phyloP scores from a whole-genome alignment of 2,797 vertebrate genomes.

The Tiaroga cobitis region DNA sequence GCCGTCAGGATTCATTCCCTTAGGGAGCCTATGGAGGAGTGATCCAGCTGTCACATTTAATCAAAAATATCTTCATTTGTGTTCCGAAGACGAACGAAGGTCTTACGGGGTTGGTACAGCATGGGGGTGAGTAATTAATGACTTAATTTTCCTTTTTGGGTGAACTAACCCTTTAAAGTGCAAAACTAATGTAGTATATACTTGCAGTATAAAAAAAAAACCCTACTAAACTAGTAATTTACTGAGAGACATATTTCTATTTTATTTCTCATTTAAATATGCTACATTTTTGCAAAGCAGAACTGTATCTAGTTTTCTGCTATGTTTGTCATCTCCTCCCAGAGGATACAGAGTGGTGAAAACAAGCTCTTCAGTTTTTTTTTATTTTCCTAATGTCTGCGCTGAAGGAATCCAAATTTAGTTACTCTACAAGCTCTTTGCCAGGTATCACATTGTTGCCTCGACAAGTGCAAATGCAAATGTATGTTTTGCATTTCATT shows the following conservation, averaged over 20 bases:
- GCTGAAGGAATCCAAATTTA: conserved; percentile 30
- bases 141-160: no score
- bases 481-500: conserved; percentile 37
- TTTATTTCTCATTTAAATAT: neutral
- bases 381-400: neutral
- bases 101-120: no score
- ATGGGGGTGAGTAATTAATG: no score
- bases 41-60: no score
- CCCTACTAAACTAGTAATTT: neutral
- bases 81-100: no score
- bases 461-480: conserved; percentile 23
- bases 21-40: no score
- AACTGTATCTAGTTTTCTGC: conserved; percentile 8
- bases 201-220: neutral
- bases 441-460: conserved; percentile 23
- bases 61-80: no score
- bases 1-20: no score
- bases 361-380: conserved; percentile 26
- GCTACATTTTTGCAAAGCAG: neutral
- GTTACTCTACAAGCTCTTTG: conserved; percentile 27
- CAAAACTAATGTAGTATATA: no score
- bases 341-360: conserved; percentile 21
- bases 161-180: no score
- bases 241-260: neutral
- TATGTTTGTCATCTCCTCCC: conserved; percentile 26